Percentiles rank a stretch among this genome's conserved stretches.
phyloP scores from a whole-genome alignment of 2,888 invertebrate genomes.

The Ennomos fuscantarius region DNA sequence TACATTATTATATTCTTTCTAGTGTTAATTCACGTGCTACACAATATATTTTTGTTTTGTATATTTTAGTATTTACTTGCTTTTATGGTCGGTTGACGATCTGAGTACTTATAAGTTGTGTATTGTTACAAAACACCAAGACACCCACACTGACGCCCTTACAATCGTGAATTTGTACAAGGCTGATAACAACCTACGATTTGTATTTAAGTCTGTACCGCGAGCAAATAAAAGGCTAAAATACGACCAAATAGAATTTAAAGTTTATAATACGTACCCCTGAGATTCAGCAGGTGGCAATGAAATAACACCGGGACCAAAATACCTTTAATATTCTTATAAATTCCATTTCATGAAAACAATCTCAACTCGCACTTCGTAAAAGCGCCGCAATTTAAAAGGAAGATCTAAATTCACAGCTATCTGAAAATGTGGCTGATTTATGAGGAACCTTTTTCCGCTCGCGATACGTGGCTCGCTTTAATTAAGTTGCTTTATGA shows the following conservation, averaged over 20 bases:
- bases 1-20: too few relatives aligned
- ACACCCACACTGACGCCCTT: too few relatives aligned
- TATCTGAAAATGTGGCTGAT: constrained; percentile 34
- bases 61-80: too few relatives aligned
- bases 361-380: constrained; percentile 4
- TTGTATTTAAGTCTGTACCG: too few relatives aligned
- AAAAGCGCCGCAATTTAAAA: constrained; percentile 12
- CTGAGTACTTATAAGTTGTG: too few relatives aligned
- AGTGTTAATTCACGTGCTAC: too few relatives aligned
- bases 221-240: too few relatives aligned
- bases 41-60: too few relatives aligned
- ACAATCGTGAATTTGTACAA: too few relatives aligned
- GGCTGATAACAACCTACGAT: too few relatives aligned
- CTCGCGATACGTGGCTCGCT: constrained; percentile 24
- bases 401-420: constrained; percentile 20
- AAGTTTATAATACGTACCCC: background rate
- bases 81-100: too few relatives aligned
- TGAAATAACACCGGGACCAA: constrained; percentile 1
- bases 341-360: constrained; percentile 3
- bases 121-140: too few relatives aligned
- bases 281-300: constrained; percentile 19
- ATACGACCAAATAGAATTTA: background rate
- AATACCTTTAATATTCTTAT: constrained; percentile 8
- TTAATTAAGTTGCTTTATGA: constrained; percentile 37
- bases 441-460: constrained; percentile 36